Evolutionary conservation across 2,113 vertebrate genomes (phyloP).

Genomic region (Ictalurus furcatus): DNA sequence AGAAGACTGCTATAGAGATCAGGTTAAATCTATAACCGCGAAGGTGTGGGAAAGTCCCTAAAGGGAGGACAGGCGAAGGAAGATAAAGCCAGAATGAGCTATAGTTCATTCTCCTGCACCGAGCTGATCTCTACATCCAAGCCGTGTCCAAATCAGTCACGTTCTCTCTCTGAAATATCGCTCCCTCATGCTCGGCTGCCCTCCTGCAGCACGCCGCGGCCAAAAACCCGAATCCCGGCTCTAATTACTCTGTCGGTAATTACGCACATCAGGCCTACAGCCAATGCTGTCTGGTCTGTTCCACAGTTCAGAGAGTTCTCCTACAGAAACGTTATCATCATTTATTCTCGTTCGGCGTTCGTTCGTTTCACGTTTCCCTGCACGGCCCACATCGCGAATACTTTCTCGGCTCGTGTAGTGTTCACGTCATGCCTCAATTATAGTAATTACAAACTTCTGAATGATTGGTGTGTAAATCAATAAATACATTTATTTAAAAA

Average conservation of each 20-base stretch:
- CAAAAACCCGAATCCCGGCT: background rate
- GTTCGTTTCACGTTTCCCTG: background rate
- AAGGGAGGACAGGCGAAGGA: background rate
- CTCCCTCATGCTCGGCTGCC: background rate
- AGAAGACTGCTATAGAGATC: constrained; percentile 33
- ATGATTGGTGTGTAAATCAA: background rate
- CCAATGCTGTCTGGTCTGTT: constrained; percentile 19
- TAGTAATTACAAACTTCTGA: constrained; percentile 7
- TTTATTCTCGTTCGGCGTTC: background rate
- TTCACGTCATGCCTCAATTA: background rate
- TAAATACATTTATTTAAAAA: background rate
- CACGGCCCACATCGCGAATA: background rate
- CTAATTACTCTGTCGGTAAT: constrained; percentile 19
- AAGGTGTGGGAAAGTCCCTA: constrained; percentile 27
- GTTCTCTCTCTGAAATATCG: background rate
- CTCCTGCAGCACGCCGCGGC: background rate
- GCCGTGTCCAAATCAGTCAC: background rate
- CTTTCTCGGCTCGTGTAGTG: background rate
- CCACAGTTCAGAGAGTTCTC: background rate
- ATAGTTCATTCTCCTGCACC: background rate
- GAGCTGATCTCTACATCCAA: constrained; percentile 13
- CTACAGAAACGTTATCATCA: background rate
- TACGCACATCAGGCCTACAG: background rate
- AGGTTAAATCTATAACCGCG: constrained; percentile 24
- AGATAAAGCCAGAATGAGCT: constrained; percentile 6